phyloP scores from a whole-genome alignment of 2,113 vertebrate genomes.

The Megaptera novaeangliae region DNA sequence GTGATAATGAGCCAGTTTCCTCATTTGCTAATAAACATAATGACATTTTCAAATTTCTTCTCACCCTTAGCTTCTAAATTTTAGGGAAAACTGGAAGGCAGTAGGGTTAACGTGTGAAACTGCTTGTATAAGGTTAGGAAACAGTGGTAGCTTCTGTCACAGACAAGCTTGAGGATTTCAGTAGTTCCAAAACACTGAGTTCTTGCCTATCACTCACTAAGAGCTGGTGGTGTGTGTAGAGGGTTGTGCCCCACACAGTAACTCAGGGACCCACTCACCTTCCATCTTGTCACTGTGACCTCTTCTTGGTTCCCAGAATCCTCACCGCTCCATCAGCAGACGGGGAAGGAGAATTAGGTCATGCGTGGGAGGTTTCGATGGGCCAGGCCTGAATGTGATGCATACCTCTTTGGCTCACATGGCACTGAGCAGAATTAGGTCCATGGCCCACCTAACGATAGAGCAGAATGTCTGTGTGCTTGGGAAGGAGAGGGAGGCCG shows the following conservation, averaged over 20 bases:
- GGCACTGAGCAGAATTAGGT: not conserved
- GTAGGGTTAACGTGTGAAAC: not conserved
- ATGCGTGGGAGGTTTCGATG: not conserved
- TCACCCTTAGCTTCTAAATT: not conserved
- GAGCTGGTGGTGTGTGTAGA: too few species aligned
- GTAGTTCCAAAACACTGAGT: not conserved
- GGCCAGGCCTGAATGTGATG: not conserved
- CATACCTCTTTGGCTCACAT: not conserved
- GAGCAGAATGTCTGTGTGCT: not conserved
- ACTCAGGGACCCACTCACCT: not conserved
- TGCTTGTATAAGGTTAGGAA: not conserved
- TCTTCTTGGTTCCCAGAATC: not conserved
- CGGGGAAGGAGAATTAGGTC: not conserved
- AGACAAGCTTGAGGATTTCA: not conserved
- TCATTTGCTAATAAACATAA: not conserved
- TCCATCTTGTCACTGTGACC: not conserved
- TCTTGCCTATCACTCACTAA: not conserved
- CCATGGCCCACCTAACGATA: fast-evolving
- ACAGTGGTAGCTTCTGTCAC: not conserved
- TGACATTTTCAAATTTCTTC: not conserved
- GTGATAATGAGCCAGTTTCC: not conserved
- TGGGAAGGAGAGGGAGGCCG: not conserved
- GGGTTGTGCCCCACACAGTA: not conserved
- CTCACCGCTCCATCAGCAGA: not conserved
- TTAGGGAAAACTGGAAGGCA: not conserved